Base-by-base conservation (phyloP, 2,797 vertebrate species). In the Typhlichthys subterraneus region DNA sequence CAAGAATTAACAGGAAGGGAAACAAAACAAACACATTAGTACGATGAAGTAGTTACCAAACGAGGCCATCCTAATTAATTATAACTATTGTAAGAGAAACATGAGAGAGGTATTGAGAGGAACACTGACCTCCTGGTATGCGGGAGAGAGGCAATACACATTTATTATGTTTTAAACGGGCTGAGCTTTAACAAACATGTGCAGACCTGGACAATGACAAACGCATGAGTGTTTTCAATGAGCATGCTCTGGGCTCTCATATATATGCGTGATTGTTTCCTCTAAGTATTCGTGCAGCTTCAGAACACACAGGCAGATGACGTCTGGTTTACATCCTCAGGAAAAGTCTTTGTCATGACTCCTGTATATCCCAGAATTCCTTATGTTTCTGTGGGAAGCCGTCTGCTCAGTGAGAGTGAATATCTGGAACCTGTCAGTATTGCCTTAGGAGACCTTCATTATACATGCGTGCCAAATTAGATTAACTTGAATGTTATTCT, bases 371-470 rank as follows among this genome's bases (percentile, higher is more conserved):
- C 85, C 87, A 88, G 80, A 89, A 83, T 83, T 86, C 80, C 76
- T 77, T 66, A 31, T 63, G 69, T 74, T 78, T 85, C 61, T 83
- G 55, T 61, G 74, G 73, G 87, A 73, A 81, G 81, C 72, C 55
- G 45, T 79, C 58, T 82, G 71, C 65, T 57, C 67, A 80, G 65
- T 83, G 77, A 81, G 48, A 73, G 63, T 61, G 72, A 79, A 81
- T 75, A 83, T 92, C 92, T 94, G 93, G 91, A 92, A 75, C 85
- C 78, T 90, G 87, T 92, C 91, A 92, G 67, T 15, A 17, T 82
- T 70, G 81, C 80, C 75, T 82, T 33, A 33, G 7, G 77, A 88
- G 82, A 83, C 83, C 82, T 87, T 81, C 86, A 81, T 88, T 90
- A 86, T 80, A 79, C 80, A 87, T 85, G 64, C 72, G 3, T 17